These are phyloP conservation scores for Gryllus bimaculatus DNA, from an alignment of 1,140 invertebrate species.

Conservation along the genomic window DNA sequence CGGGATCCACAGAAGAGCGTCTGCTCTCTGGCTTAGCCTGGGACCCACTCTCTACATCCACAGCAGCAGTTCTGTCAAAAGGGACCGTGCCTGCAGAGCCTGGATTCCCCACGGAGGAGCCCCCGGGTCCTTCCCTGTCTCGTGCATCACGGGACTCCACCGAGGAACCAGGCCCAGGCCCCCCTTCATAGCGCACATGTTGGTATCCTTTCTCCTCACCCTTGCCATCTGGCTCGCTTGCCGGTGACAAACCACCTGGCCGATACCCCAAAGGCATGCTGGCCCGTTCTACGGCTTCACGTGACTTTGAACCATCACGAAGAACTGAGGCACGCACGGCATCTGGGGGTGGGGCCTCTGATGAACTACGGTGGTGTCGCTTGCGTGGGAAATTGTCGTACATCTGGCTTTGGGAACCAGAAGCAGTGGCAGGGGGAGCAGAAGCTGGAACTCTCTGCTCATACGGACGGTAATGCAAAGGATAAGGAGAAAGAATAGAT, in stretches of 20 bases:
- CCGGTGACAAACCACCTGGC: constrained; percentile 5
- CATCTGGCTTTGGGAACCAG: constrained; percentile 8
- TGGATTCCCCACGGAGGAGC: constrained; percentile 21
- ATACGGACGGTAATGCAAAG: constrained; percentile 29
- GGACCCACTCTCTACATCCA: constrained; percentile 23
- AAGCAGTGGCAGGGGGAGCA: constrained; percentile 12
- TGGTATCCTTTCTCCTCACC: constrained; percentile 19
- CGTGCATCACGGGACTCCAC: constrained; percentile 24
- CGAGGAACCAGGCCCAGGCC: constrained; percentile 25
- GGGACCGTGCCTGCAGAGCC: constrained; percentile 29
- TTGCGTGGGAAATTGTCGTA: constrained; percentile 28
- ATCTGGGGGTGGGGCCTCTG: constrained; percentile 29
- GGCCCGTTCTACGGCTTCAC: constrained; percentile 41
- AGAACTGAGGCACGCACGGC: constrained; percentile 50
- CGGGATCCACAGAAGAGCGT: constrained; percentile 25
- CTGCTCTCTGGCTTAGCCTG: constrained; percentile 23
- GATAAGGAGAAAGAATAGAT: constrained; percentile 36
- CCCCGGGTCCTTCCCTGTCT: constrained; percentile 26
- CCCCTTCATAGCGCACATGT: constrained; percentile 30
- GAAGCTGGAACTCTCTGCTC: constrained; percentile 25
- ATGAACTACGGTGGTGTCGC: constrained; percentile 35
- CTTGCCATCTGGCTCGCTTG: constrained; percentile 12
- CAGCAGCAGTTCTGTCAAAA: constrained; percentile 32
- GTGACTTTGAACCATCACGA: constrained; percentile 45
- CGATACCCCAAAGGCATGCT: constrained; percentile 15